Evolutionary conservation across 2,888 invertebrate species (phyloP).

Genomic region (Drosophila longiperda): DNA sequence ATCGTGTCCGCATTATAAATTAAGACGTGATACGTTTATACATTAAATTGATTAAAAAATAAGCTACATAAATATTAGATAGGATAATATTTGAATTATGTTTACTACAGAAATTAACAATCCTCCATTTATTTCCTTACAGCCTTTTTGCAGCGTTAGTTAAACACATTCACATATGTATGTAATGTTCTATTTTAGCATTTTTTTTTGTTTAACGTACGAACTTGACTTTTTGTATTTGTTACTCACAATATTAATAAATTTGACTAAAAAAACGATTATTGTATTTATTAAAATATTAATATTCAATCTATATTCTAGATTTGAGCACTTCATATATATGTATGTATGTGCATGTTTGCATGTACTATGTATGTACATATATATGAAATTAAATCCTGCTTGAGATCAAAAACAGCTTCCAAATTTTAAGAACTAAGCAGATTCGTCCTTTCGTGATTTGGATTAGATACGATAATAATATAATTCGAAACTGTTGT

Average conservation of each 20-base stretch:
- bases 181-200: neutral
- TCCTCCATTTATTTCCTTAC: constrained; percentile 25
- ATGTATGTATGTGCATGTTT: constrained; percentile 1
- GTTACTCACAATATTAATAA: constrained; percentile 14
- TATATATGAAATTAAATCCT: constrained; percentile 1
- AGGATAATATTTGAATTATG: constrained; percentile 6
- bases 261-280: constrained; percentile 9
- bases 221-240: neutral
- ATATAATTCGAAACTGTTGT: neutral
- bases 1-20: constrained; percentile 16
- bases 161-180: neutral
- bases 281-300: constrained; percentile 11
- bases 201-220: neutral
- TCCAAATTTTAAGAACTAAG: neutral
- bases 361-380: neutral
- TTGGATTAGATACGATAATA: neutral
- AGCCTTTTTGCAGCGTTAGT: constrained; percentile 35
- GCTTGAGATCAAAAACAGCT: neutral
- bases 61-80: constrained; percentile 5
- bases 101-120: constrained; percentile 6
- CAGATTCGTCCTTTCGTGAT: neutral
- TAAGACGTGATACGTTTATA: constrained; percentile 13
- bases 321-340: constrained; percentile 7
- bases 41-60: constrained; percentile 7
- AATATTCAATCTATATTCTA: constrained; percentile 1